phyloP scores from a whole-genome alignment of 1,140 invertebrate genomes.

The Penaeus japonicus region DNA sequence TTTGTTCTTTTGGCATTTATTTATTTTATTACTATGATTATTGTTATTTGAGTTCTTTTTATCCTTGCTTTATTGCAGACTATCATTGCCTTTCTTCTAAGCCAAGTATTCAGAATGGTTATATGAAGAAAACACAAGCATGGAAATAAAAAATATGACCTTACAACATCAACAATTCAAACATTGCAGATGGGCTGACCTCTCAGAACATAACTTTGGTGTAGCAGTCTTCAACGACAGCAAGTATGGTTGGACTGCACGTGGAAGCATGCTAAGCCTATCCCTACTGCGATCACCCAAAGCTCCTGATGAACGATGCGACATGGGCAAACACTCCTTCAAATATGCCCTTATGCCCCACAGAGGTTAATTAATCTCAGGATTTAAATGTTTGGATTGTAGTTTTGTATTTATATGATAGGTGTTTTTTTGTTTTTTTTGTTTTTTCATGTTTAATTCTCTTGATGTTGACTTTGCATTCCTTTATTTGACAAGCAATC shows the following conservation, averaged over 20 bases:
- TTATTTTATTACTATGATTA: too few species aligned
- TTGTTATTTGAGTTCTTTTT: too few species aligned
- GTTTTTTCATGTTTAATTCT: not conserved
- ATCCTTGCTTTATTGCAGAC: too few species aligned
- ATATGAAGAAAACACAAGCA: not conserved
- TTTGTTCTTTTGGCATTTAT: not conserved
- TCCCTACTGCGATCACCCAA: conserved; percentile 68
- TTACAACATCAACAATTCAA: not conserved
- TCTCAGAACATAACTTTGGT: conserved; percentile 68
- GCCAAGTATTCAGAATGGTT: too few species aligned
- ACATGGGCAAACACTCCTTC: conserved; percentile 68
- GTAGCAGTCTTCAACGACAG: conserved; percentile 69
- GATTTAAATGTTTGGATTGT: not conserved
- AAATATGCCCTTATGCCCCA: conserved; percentile 69
- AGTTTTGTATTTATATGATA: not conserved
- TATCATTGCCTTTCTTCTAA: too few species aligned
- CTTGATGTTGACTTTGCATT: not conserved
- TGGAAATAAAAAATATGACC: not conserved
- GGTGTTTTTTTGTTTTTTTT: not conserved
- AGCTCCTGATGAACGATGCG: conserved; percentile 67
- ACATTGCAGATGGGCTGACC: conserved; percentile 67
- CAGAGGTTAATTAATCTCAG: conserved; percentile 62
- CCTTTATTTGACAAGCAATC: not conserved
- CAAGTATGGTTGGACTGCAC: conserved; percentile 68
- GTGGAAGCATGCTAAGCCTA: conserved; percentile 65